Percentiles rank a stretch among this genome's conserved stretches.
These are phyloP conservation scores for Yponomeuta malinellus DNA, from an alignment of 2,888 invertebrate species.

Conservation along the genomic window DNA sequence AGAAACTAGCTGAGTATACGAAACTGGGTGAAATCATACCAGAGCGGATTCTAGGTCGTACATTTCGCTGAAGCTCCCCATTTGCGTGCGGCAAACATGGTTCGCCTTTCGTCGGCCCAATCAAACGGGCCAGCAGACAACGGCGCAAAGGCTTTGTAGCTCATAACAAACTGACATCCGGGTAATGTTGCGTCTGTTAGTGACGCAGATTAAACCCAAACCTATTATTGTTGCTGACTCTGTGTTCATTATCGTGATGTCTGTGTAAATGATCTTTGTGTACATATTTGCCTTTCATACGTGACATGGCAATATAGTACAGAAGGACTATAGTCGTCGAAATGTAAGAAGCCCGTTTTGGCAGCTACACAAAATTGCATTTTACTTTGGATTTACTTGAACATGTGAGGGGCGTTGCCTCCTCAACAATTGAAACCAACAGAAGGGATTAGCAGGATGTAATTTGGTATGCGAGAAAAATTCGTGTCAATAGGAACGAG, in stretches of 20 bases:
- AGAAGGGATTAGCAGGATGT: too few relatives aligned
- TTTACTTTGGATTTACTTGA: too few relatives aligned
- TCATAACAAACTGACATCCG: constrained; percentile 46
- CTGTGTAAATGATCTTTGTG: background rate
- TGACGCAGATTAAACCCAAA: background rate
- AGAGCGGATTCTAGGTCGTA: background rate
- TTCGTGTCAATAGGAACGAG: too few relatives aligned
- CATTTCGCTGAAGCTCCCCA: background rate
- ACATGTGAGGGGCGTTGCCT: too few relatives aligned
- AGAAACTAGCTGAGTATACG: background rate
- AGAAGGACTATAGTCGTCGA: too few relatives aligned
- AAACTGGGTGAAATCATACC: background rate
- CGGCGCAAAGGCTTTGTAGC: constrained; percentile 47
- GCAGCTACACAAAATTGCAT: too few relatives aligned
- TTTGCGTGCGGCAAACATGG: constrained; percentile 8
- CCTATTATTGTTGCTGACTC: background rate
- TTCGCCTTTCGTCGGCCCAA: constrained; percentile 33
- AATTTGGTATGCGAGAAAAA: too few relatives aligned
- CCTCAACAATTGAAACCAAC: too few relatives aligned
- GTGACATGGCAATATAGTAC: too few relatives aligned
- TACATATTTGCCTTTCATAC: too few relatives aligned
- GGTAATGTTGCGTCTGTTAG: constrained; percentile 26
- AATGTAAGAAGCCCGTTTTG: too few relatives aligned
- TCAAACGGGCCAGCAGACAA: constrained; percentile 47
- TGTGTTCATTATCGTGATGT: background rate